Evolutionary conservation across 2,797 vertebrate species (phyloP).

Genomic region (Cetoscarus ocellatus): DNA sequence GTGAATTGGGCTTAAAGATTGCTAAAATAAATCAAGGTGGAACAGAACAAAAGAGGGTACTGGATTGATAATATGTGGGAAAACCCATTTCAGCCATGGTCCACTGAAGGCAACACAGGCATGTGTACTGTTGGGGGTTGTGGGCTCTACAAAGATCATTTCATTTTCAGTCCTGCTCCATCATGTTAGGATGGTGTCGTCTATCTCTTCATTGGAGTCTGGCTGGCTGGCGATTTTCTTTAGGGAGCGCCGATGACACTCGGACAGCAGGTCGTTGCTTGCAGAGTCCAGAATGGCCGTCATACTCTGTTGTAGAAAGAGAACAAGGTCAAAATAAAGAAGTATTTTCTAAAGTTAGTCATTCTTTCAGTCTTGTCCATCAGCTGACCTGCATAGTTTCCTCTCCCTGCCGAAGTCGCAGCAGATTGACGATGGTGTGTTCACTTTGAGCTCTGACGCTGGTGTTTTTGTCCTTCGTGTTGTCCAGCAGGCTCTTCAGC

Average conservation of each 20-base stretch:
- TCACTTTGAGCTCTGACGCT: slow-evolving; percentile 96
- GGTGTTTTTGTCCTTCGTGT: slow-evolving; percentile 99
- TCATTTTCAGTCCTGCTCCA: slow-evolving; percentile 50
- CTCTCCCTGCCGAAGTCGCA: slow-evolving; percentile 92
- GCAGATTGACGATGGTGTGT: slow-evolving; percentile 94
- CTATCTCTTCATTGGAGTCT: slow-evolving; percentile 95
- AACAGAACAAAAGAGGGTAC: background rate
- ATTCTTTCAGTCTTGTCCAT: background rate
- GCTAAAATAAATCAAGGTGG: slow-evolving; percentile 61
- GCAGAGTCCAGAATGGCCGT: slow-evolving; percentile 93
- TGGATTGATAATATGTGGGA: slow-evolving; percentile 11
- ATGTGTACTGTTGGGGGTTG: slow-evolving; percentile 55
- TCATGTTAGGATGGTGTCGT: slow-evolving; percentile 98
- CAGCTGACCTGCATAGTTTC: slow-evolving; percentile 86
- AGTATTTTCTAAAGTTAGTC: background rate
- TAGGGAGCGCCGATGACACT: slow-evolving; percentile 92
- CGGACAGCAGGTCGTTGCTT: slow-evolving; percentile 93
- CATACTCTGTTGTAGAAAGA: slow-evolving; percentile 80
- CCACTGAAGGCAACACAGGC: slow-evolving; percentile 46
- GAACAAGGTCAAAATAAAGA: background rate
- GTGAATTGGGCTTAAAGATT: slow-evolving; percentile 51
- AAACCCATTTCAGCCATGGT: slow-evolving; percentile 47
- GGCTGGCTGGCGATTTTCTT: slow-evolving; percentile 92
- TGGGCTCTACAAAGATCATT: slow-evolving; percentile 37
- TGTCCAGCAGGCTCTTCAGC: slow-evolving; percentile 96